Evolutionary conservation across 2,113 vertebrate species (phyloP).

Genomic region (Oreotrochilus melanogaster): DNA sequence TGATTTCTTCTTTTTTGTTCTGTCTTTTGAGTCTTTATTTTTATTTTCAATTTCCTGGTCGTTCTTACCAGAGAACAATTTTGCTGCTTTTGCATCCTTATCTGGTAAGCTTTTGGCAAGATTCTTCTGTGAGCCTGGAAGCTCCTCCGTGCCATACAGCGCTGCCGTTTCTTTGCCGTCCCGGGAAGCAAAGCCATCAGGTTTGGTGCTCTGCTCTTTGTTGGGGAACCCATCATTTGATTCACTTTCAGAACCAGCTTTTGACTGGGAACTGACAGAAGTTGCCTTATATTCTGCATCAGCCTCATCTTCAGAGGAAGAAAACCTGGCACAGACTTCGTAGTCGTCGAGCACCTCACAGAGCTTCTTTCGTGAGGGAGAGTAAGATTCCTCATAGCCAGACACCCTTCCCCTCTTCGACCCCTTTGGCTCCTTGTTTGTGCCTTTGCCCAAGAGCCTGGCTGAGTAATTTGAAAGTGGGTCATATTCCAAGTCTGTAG

Average conservation of each 20-base stretch:
- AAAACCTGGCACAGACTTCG: conserved; percentile 78
- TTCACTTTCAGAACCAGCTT: conserved; percentile 35
- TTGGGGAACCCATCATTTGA: neutral
- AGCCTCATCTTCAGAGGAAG: conserved; percentile 87
- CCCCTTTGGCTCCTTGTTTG: conserved; percentile 53
- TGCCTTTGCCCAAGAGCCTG: conserved; percentile 80
- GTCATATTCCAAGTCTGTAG: conserved; percentile 95
- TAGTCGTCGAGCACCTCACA: conserved; percentile 72
- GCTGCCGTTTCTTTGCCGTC: conserved; percentile 64
- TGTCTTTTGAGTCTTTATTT: conserved; percentile 55
- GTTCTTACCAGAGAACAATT: neutral
- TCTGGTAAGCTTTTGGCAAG: neutral
- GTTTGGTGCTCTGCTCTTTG: conserved; percentile 18
- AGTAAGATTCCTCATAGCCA: conserved; percentile 75
- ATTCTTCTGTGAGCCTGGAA: conserved; percentile 2
- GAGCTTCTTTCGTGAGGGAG: conserved; percentile 79
- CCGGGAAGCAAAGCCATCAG: neutral
- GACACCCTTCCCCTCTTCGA: conserved; percentile 50
- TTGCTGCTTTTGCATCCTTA: conserved; percentile 50
- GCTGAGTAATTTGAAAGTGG: conserved; percentile 94
- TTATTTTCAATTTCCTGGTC: conserved; percentile 72
- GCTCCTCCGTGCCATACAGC: conserved; percentile 59
- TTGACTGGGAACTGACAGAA: conserved; percentile 67
- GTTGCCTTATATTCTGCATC: conserved; percentile 74
- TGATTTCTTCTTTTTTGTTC: conserved; percentile 55